phyloP scores from a whole-genome alignment of 2,888 invertebrate species.

The Thumatha senex region DNA sequence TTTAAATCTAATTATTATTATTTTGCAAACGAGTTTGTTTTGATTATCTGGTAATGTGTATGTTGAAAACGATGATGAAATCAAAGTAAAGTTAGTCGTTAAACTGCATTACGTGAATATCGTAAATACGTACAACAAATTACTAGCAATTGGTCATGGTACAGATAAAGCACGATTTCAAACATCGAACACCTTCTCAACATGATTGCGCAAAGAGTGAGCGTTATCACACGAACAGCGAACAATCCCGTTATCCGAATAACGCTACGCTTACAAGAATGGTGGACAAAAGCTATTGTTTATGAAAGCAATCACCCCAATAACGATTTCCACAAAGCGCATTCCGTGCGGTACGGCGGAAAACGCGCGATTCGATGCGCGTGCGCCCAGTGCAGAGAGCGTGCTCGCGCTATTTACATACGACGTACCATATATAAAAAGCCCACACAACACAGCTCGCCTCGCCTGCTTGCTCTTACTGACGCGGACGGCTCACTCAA shows the following conservation, averaged over 20 bases:
- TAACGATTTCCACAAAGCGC: constrained; percentile 81
- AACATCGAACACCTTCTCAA: constrained; percentile 40
- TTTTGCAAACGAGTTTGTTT: no score
- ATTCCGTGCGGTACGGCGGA: constrained; percentile 66
- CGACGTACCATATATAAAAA: constrained; percentile 51
- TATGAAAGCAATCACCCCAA: constrained; percentile 83
- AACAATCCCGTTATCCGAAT: constrained; percentile 68
- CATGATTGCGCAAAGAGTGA: constrained; percentile 49
- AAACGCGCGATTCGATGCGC: constrained; percentile 81
- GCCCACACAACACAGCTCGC: constrained; percentile 38
- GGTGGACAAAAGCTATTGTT: constrained; percentile 80
- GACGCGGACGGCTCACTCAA: constrained; percentile 59
- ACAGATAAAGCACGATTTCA: constrained; percentile 41
- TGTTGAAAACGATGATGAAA: constrained; percentile 23
- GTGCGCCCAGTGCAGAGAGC: constrained; percentile 70
- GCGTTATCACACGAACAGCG: constrained; percentile 59
- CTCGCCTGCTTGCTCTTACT: constrained; percentile 26
- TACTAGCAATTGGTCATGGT: constrained; percentile 36
- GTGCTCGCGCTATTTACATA: constrained; percentile 66
- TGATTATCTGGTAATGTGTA: neutral
- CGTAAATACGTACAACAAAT: constrained; percentile 37
- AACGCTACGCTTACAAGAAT: constrained; percentile 66
- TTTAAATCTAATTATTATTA: neutral
- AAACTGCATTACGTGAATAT: constrained; percentile 33
- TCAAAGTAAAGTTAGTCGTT: constrained; percentile 24